Evolutionary conservation across 2,113 vertebrate genomes (phyloP), one percentile per base, ranked within the genome.

Genomic region (Catharus bicknelli): DNA sequence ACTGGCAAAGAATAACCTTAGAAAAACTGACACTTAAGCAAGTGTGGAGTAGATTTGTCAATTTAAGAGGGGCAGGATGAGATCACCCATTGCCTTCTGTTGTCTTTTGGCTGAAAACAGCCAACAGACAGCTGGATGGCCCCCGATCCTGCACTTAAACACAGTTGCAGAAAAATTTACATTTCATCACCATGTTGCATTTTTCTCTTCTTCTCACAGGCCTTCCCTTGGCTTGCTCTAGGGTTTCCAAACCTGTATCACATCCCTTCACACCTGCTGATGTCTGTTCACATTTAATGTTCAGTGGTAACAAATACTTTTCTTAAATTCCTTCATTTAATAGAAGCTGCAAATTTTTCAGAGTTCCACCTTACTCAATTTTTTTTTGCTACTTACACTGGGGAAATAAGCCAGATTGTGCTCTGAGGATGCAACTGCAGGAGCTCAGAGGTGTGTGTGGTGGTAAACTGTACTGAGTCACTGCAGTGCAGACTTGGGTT

Each of bases 1-100:
- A 84, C 91, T 94, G 90, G 74, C 2, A 10, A 74, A 80, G 72
- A 88, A 66, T 10, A 73, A 82, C 54, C 55, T 86, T 23, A 74
- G 51, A 82, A 89, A 94, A 96, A 77, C 11, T 51, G 63, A 70
- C 59, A 63, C 50, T 91, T 77, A 80, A 90, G 59, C 72, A 94
- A 94, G 75, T 36, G 59, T 50, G 61, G 67, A 55, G 69, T 70
- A 93, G 43, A 87, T 74, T 14, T 48, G n/a, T 74, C n/a, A 1
- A n/a, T 91, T 95, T 91, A 86, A 90, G 85, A 93, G 59, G 51
- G 58, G 57, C 15, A 43, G 81, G n/a, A 43, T 96, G 94, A 94
- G 78, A 89, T 96, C 91, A 94, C 61, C 55, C 50, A 32, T 32
- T 93, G 70, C 68, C 29, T 88, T 85, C 75, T 94, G 89, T 17